Percentiles rank a stretch among this genome's conserved stretches.
phyloP scores from a whole-genome alignment of 2,113 vertebrate species.

The Typhlomys cinereus region DNA sequence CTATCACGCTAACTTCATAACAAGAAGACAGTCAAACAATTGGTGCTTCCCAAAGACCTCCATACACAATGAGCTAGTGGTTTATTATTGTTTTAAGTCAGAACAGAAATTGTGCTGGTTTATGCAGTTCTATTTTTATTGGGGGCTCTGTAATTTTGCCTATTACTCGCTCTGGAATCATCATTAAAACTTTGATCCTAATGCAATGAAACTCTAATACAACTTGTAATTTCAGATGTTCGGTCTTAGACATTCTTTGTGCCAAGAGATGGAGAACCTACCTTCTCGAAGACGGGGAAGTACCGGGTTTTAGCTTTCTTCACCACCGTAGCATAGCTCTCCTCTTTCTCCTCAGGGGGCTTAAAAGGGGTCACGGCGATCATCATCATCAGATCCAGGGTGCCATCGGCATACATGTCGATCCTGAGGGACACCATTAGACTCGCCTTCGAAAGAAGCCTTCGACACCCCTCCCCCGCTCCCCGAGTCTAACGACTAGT shows the following conservation, averaged over 20 bases:
- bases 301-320: constrained; percentile 83
- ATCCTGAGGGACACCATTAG: constrained; percentile 79
- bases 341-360: constrained; percentile 60
- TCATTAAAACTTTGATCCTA: not conserved
- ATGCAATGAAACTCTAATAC: not conserved
- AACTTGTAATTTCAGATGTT: not conserved
- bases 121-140: not conserved
- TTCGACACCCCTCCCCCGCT: not conserved
- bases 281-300: constrained; percentile 90
- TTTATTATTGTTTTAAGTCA: not conserved
- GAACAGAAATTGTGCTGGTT: not conserved
- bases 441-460: not conserved
- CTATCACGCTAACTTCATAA: not conserved
- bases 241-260: not conserved
- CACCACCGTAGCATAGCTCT: constrained; percentile 69
- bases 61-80: not conserved
- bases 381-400: constrained; percentile 86
- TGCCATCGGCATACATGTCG: constrained; percentile 87
- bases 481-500: not conserved
- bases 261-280: constrained; percentile 36
- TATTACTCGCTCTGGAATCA: not conserved
- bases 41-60: not conserved
- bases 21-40: not conserved
- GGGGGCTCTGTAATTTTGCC: not conserved
- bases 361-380: constrained; percentile 73